Conservation (phyloP, 2,113 vertebrate genomes). For the Trichomycterus rosablanca region DNA sequence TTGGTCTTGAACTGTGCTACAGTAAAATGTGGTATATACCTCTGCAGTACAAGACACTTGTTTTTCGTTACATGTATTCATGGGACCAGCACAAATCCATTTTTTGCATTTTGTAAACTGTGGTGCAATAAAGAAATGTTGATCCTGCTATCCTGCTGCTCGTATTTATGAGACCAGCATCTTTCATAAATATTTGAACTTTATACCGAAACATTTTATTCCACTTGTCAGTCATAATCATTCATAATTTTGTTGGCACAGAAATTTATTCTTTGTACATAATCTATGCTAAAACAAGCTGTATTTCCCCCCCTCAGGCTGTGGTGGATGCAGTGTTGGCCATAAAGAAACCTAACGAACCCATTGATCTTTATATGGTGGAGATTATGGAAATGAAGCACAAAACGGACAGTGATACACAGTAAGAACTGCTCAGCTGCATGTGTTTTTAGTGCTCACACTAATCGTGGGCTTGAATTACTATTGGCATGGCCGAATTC, state of each 20-base stretch:
- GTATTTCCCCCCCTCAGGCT: conserved; percentile 65
- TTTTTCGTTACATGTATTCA: conserved; percentile 44
- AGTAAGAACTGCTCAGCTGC: conserved; percentile 67
- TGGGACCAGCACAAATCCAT: conserved; percentile 31
- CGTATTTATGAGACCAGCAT: no score
- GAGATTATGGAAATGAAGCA: conserved; percentile 99
- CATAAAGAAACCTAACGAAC: conserved; percentile 79
- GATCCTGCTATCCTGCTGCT: no score
- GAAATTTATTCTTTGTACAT: neutral
- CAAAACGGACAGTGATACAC: conserved; percentile 91
- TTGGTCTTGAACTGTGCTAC: conserved; percentile 40
- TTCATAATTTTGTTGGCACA: no score
- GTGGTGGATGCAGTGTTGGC: conserved; percentile 91
- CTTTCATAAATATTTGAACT: no score
- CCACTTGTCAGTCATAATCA: no score
- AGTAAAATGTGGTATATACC: conserved; percentile 43
- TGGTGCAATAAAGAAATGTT: no score
- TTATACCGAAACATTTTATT: no score
- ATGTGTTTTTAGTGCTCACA: no score
- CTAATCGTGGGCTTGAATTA: no score
- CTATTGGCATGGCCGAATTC: conserved; percentile 64
- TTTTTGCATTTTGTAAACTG: neutral
- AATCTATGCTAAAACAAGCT: neutral
- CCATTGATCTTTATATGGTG: conserved; percentile 94
- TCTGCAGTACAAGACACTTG: conserved; percentile 38